Evolutionary conservation across 2,797 vertebrate genomes (phyloP).

Genomic region (Acrocephalus scirpaceus): DNA sequence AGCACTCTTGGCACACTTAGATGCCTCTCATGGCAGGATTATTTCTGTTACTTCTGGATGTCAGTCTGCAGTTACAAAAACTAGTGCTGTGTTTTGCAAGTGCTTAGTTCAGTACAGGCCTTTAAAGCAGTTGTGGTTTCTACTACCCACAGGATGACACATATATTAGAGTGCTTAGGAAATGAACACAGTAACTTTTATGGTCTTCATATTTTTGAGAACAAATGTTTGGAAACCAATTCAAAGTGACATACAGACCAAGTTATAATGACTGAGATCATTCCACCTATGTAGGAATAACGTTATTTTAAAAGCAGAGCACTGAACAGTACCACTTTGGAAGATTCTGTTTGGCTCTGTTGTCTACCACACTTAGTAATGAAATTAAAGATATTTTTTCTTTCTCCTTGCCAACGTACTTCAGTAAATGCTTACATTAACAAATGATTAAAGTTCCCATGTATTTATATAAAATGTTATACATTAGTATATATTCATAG

Average conservation of each 20-base stretch:
- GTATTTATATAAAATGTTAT: neutral
- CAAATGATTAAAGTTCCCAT: neutral
- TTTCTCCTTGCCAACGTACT: neutral
- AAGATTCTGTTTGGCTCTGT: neutral
- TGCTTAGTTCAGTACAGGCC: neutral
- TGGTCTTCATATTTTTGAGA: neutral
- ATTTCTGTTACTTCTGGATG: neutral
- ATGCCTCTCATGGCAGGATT: neutral
- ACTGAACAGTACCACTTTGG: neutral
- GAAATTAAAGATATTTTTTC: neutral
- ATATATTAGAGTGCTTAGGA: neutral
- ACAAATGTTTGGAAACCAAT: neutral
- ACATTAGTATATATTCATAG: neutral
- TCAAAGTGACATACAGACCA: neutral
- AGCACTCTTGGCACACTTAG: neutral
- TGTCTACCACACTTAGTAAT: neutral
- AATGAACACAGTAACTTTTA: constrained; percentile 17
- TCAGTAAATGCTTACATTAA: neutral
- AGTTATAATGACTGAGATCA: neutral
- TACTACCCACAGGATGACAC: neutral
- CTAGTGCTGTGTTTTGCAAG: neutral
- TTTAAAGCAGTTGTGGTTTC: constrained; percentile 27
- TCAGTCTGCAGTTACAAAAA: neutral
- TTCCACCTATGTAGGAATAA: neutral
- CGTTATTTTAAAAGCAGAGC: neutral